Evolutionary conservation across 2,113 vertebrate species (phyloP).

Genomic region (Lanius collurio): DNA sequence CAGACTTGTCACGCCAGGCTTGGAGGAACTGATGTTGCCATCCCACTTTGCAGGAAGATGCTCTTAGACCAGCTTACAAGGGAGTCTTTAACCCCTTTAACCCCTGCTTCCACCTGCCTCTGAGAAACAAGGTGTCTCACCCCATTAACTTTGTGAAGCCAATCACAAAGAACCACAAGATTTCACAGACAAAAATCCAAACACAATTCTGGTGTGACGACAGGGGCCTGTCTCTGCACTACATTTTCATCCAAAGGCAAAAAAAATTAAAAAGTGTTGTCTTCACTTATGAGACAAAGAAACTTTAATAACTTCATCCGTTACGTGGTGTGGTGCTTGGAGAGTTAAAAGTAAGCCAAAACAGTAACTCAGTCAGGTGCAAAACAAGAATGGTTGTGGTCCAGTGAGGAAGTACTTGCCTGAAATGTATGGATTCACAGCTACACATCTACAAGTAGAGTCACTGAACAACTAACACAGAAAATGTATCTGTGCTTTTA

Average conservation of each 20-base stretch:
- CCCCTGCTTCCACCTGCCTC: not conserved
- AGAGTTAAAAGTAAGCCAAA: not conserved
- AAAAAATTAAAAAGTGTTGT: not conserved
- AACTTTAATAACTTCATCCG: not conserved
- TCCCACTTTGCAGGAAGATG: not conserved
- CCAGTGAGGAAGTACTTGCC: not conserved
- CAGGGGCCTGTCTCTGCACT: not conserved
- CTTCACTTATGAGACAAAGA: not conserved
- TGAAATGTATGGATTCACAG: not conserved
- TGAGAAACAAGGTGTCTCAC: not conserved
- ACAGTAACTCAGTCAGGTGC: not conserved
- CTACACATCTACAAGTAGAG: not conserved
- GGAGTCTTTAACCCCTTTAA: not conserved
- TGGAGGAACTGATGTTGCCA: not conserved
- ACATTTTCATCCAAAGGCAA: not conserved
- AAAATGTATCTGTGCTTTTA: not conserved
- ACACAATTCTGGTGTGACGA: not conserved
- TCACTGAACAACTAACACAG: not conserved
- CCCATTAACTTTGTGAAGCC: not conserved
- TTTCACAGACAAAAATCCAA: not conserved
- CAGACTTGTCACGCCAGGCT: not conserved
- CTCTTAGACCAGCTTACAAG: not conserved
- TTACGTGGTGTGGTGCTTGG: not conserved
- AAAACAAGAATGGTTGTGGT: not conserved
- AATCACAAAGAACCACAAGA: not conserved